Base-by-base conservation (phyloP, 2,797 vertebrate genomes). In the Leucoraja ocellata region DNA sequence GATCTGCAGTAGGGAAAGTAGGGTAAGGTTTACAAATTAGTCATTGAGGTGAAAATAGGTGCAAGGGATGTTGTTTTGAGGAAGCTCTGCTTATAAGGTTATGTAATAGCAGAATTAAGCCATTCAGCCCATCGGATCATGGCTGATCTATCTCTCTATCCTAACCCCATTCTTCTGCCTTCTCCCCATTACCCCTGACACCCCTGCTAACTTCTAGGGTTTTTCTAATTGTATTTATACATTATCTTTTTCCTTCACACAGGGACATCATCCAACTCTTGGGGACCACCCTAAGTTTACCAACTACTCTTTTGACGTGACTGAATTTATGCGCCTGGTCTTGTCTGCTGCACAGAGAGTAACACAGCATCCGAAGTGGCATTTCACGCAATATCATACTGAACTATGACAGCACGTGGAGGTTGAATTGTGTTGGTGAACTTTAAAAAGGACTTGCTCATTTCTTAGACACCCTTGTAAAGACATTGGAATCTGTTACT, bases 281-380 rank as follows among this genome's bases (percentile, higher is more conserved):
- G 98, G 98, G 94, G 98, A 98, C 83, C 99, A 99, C 94, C 98
- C 98, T 0, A 99, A 99, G 96, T 99, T 99, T 94, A 99, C 98
- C 79, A 99, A 99, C 96, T 99, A 99, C 95, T 97, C 97, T 94
- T 99, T 99, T 25, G 97, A 99, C 73, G 97, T 98, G 84, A 96
- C 96, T 94, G 98, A 99, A 96, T 99, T 99, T 94, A 97, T 99
- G 97, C 96, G 96, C 65, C 96, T 99, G 11, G 98, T 99, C 93
- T 96, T 98, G 94, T 96, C 97, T 94, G 98, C 98, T 4, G 97
- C 97, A 10, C 96, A 97, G 94, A 96, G 97, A 0, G 97, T 99
- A 94, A 96, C 94, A 14, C 96, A 94, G 65, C 98, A 99, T 95
- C 96, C 97, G 13, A 96, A 97, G 94, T 99, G 98, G 98, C 97